A percentile compares a stretch with the other conserved stretches of the same genome.
Conservation (phyloP, 2,113 vertebrate genomes). For the Drymodes brunneopygia region DNA sequence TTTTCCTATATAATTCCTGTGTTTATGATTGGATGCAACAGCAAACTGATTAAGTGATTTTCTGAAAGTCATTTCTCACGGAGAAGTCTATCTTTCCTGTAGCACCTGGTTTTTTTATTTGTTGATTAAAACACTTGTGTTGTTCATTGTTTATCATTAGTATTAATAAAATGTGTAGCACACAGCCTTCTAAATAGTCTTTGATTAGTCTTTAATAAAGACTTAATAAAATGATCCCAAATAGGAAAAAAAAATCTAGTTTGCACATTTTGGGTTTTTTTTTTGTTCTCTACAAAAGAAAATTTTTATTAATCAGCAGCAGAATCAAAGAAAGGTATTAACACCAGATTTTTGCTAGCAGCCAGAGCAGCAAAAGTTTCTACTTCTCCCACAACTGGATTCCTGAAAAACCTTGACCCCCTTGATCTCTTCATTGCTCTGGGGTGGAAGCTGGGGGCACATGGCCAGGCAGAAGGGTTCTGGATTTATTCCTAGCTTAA, state of each 20-base stretch:
- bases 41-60: not conserved
- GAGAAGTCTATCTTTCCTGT: not conserved
- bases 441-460: not conserved
- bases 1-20: not conserved
- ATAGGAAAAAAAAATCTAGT: not conserved
- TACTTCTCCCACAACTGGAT: not conserved
- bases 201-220: not conserved
- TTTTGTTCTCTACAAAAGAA: not conserved
- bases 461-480: not conserved
- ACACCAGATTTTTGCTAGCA: not conserved
- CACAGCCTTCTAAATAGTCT: not conserved
- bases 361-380: not conserved
- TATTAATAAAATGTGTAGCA: not conserved
- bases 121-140: not conserved
- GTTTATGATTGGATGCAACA: not conserved
- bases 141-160: not conserved
- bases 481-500: not conserved
- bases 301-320: not conserved
- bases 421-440: not conserved
- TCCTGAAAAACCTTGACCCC: not conserved
- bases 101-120: not conserved
- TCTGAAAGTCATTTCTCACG: not conserved
- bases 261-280: accelerated
- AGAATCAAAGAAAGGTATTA: not conserved
- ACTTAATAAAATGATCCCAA: not conserved